Evolutionary conservation across 2,888 invertebrate species (phyloP).

Genomic region (Habrosyne pyritoides): DNA sequence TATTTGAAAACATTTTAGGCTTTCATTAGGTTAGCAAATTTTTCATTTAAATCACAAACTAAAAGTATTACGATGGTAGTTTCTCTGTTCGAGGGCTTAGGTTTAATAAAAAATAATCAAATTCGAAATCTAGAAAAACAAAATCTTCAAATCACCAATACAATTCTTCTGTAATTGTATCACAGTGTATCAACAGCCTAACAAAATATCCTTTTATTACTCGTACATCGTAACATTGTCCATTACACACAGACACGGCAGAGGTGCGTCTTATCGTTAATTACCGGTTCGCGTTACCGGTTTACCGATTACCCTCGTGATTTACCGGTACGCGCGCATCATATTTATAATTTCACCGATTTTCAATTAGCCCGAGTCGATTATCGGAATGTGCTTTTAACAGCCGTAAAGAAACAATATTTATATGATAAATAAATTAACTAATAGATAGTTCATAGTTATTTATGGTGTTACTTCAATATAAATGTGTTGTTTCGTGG

Average conservation of each 20-base stretch:
- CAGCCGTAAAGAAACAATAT: not conserved
- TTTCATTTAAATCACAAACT: too few relatives aligned
- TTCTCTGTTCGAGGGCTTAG: too few relatives aligned
- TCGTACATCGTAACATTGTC: slow-evolving; percentile 47
- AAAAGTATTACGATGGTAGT: too few relatives aligned
- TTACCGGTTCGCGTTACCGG: slow-evolving; percentile 62
- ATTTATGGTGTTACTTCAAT: not conserved
- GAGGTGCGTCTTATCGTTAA: slow-evolving; percentile 74
- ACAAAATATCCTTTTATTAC: slow-evolving; percentile 36
- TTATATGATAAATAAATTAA: not conserved
- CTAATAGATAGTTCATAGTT: not conserved
- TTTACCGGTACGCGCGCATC: slow-evolving; percentile 51
- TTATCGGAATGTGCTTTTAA: not conserved
- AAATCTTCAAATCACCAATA: too few relatives aligned
- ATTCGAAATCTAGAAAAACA: too few relatives aligned
- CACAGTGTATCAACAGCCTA: slow-evolving; percentile 29
- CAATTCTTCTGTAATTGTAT: too few relatives aligned
- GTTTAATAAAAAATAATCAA: too few relatives aligned
- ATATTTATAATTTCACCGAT: slow-evolving; percentile 11
- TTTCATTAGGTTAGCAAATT: too few relatives aligned
- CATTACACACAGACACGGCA: slow-evolving; percentile 57
- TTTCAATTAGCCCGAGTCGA: slow-evolving; percentile 3
- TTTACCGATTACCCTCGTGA: slow-evolving; percentile 64
- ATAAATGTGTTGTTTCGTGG: not conserved
- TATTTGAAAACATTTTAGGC: too few relatives aligned